A percentile compares a stretch with the other conserved stretches of the same genome.
phyloP scores from a whole-genome alignment of 2,113 vertebrate species.

The Mandrillus leucophaeus region DNA sequence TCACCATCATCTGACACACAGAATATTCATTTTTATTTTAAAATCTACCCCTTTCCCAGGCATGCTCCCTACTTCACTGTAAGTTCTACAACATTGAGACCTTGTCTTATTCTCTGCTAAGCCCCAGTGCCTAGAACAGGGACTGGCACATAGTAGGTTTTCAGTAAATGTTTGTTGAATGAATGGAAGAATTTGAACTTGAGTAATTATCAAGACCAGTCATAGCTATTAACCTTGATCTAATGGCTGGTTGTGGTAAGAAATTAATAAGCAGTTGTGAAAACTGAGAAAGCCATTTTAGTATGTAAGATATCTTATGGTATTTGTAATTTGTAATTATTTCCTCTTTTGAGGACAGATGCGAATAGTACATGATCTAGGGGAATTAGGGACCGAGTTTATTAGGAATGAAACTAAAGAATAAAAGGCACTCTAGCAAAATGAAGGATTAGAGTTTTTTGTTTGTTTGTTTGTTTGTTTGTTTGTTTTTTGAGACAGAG shows the following conservation, averaged over 20 bases:
- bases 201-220: not conserved
- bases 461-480: no score
- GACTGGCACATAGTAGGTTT: not conserved
- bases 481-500: no score
- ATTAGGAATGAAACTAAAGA: not conserved
- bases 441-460: not conserved
- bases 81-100: not conserved
- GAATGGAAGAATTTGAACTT: slow-evolving; percentile 23
- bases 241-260: not conserved
- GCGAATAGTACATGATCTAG: not conserved
- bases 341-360: not conserved
- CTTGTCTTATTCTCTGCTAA: not conserved
- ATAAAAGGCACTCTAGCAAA: slow-evolving; percentile 10
- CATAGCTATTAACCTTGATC: not conserved
- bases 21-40: not conserved
- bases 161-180: not conserved
- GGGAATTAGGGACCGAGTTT: not conserved
- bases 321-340: not conserved
- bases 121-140: not conserved
- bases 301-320: not conserved
- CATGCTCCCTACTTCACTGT: not conserved
- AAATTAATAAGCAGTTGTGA: not conserved
- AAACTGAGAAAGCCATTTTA: not conserved
- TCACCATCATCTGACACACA: not conserved
- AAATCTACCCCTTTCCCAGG: not conserved